These are phyloP conservation scores for Drosophila pseudotalamancana DNA, from an alignment of 2,888 invertebrate genomes.

Conservation along the genomic window DNA sequence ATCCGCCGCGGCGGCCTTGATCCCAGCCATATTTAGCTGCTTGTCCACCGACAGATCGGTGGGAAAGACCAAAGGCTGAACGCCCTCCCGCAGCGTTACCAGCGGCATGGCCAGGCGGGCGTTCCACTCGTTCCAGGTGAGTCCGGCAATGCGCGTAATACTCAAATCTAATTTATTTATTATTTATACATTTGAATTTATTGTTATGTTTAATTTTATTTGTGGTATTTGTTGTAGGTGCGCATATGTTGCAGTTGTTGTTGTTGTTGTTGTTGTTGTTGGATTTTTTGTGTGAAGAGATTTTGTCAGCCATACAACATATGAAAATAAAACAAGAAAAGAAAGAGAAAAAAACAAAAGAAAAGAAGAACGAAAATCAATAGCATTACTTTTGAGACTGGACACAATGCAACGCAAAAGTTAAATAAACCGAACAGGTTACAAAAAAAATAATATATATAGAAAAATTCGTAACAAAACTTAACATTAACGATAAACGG, in stretches of 20 bases:
- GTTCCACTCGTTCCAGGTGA: constrained; percentile 91
- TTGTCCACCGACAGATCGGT: constrained; percentile 84
- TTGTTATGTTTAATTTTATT: constrained; percentile 29
- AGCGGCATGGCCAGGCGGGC: constrained; percentile 90
- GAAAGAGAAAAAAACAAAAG: constrained; percentile 64
- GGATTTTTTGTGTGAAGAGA: constrained; percentile 38
- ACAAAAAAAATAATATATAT: constrained; percentile 26
- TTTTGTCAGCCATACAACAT: constrained; percentile 70
- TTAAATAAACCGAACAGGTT: constrained; percentile 22
- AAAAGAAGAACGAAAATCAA: constrained; percentile 79
- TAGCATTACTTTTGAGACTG: constrained; percentile 76
- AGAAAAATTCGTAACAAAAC: constrained; percentile 52
- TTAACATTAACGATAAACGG: constrained; percentile 54
- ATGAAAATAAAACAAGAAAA: constrained; percentile 79
- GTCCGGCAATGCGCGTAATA: constrained; percentile 89
- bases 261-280: constrained; percentile 27
- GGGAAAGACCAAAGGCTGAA: constrained; percentile 83
- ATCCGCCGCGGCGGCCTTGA: constrained; percentile 38
- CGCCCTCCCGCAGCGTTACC: constrained; percentile 87
- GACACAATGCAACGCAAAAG: constrained; percentile 60
- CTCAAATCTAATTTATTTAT: constrained; percentile 87
- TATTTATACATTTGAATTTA: constrained; percentile 17
- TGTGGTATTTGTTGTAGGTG: constrained; percentile 42
- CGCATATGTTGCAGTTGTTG: constrained; percentile 36
- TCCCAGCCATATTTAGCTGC: constrained; percentile 44